Evolutionary conservation across 53 echinoderm and acorn worm genomes (phyloP).

Genomic region (Luidia sarsii): DNA sequence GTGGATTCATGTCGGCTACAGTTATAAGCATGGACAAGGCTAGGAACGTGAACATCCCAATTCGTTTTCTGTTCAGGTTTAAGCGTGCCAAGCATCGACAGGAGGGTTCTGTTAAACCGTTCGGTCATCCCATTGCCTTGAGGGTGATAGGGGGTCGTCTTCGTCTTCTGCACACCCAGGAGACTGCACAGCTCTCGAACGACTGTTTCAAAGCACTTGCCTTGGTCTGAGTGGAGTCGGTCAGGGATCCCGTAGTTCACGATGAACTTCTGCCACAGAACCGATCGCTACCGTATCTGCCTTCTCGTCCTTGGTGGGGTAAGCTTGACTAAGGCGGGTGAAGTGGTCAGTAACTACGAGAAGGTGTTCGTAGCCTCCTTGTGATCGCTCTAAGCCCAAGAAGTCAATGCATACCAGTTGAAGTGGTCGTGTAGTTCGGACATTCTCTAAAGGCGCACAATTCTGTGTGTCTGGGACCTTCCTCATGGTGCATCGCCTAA

Average conservation of each 20-base stretch:
- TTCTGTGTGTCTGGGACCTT: slow-evolving; percentile 4
- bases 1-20: slow-evolving; percentile 23
- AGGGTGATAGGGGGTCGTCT: slow-evolving; percentile 58
- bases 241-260: slow-evolving; percentile 17
- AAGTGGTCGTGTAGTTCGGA: slow-evolving; percentile 3
- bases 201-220: slow-evolving; percentile 32
- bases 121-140: slow-evolving; percentile 39
- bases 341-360: slow-evolving; percentile 63
- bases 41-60: background rate
- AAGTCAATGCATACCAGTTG: slow-evolving; percentile 63
- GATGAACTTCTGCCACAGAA: slow-evolving; percentile 43
- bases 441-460: background rate
- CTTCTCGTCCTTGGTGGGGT: slow-evolving; percentile 35
- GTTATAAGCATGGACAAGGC: slow-evolving; percentile 22
- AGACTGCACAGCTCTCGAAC: slow-evolving; percentile 29
- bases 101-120: slow-evolving; percentile 5
- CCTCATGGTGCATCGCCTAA: slow-evolving; percentile 11
- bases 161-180: background rate
- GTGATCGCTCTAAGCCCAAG: slow-evolving; percentile 25
- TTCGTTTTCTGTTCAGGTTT: slow-evolving; percentile 3
- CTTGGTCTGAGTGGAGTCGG: slow-evolving; percentile 56
- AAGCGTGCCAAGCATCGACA: slow-evolving; percentile 23
- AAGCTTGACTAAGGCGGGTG: slow-evolving; percentile 40
- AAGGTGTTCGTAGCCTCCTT: slow-evolving; percentile 32
- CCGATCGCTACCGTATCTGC: slow-evolving; percentile 45